Conservation (phyloP, 2,888 invertebrate species). For the Octodonta nipae region DNA sequence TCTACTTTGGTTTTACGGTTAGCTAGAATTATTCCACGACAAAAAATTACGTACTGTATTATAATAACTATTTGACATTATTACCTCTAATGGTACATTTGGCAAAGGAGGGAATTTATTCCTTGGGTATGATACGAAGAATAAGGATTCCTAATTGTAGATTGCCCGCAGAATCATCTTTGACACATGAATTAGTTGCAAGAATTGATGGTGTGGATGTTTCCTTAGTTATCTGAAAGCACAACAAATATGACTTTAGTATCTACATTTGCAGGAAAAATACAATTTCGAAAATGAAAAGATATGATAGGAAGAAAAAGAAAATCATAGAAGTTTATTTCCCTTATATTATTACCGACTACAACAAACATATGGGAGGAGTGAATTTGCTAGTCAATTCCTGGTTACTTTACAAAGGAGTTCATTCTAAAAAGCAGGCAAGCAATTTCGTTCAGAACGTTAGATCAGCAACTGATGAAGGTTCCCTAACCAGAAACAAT, state of each 20-base stretch:
- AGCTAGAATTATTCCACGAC: background rate
- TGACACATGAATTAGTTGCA: background rate
- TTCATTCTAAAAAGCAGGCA: too few relatives aligned
- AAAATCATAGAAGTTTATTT: conserved; percentile 5
- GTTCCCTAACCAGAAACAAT: too few relatives aligned
- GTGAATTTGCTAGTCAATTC: too few relatives aligned
- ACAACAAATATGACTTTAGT: conserved; percentile 6
- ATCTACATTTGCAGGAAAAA: conserved; percentile 8
- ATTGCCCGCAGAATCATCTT: conserved; percentile 1
- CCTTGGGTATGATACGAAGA: conserved; percentile 5
- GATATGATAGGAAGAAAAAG: conserved; percentile 5
- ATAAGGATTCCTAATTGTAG: conserved; percentile 5
- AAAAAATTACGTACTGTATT: conserved; percentile 5
- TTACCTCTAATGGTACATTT: conserved; percentile 1
- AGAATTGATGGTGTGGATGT: conserved; percentile 2
- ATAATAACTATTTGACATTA: conserved; percentile 5
- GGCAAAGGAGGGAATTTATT: conserved; percentile 4
- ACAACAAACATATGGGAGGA: conserved; percentile 3
- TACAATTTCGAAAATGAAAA: conserved; percentile 4
- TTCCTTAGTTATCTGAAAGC: conserved; percentile 5
- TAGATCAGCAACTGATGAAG: too few relatives aligned
- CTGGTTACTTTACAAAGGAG: too few relatives aligned
- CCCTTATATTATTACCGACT: conserved; percentile 4
- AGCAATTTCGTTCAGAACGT: too few relatives aligned
- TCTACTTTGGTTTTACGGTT: background rate